Evolutionary conservation across 1,140 invertebrate genomes (phyloP).

Genomic region (Ericerus pela): DNA sequence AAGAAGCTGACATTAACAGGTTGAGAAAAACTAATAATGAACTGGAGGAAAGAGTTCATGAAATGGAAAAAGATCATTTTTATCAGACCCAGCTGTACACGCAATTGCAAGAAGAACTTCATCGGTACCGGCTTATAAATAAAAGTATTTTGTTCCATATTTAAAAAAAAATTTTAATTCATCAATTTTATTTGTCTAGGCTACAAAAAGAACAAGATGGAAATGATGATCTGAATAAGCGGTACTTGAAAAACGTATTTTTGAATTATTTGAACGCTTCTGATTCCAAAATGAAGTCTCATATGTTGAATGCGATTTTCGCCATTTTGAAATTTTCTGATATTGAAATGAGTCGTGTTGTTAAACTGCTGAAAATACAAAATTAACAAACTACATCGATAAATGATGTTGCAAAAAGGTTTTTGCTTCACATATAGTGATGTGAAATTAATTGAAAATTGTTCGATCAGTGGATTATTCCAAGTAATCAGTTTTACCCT

Average conservation of each 20-base stretch:
- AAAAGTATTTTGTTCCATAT: too few species aligned
- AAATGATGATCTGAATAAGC: slow-evolving; percentile 41
- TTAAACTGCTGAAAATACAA: too few species aligned
- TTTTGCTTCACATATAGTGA: too few species aligned
- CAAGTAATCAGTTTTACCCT: too few species aligned
- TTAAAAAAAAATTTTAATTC: too few species aligned
- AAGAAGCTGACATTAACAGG: slow-evolving; percentile 4
- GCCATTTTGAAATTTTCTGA: slow-evolving; percentile 66
- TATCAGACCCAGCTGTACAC: background rate
- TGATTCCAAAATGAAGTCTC: slow-evolving; percentile 48
- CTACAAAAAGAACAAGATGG: slow-evolving; percentile 34
- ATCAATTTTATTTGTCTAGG: slow-evolving; percentile 33
- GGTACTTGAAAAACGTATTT: slow-evolving; percentile 82
- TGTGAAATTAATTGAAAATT: too few species aligned
- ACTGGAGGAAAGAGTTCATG: background rate
- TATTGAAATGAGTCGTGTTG: slow-evolving; percentile 37
- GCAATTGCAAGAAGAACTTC: background rate
- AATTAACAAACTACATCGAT: too few species aligned
- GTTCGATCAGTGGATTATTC: too few species aligned
- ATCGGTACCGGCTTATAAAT: background rate
- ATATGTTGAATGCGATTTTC: slow-evolving; percentile 79
- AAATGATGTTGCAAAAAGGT: too few species aligned
- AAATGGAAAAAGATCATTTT: background rate
- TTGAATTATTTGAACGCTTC: slow-evolving; percentile 60
- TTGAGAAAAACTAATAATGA: background rate